Base-by-base conservation (phyloP, 2,888 invertebrate genomes). In the Slavum lentiscoides region DNA sequence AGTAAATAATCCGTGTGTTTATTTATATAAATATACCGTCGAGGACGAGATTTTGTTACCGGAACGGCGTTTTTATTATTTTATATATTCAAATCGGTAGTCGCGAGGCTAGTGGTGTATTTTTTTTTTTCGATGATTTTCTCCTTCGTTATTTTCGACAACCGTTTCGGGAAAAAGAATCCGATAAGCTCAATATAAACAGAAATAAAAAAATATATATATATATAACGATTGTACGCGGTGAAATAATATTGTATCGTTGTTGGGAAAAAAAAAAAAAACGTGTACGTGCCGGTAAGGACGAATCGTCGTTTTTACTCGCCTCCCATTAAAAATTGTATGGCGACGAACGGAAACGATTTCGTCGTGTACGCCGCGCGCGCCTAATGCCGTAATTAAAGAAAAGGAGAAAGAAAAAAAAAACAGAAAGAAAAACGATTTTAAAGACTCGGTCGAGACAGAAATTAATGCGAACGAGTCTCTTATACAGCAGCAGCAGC, bases 391-490 rank as follows among this genome's bases (percentile, higher is more conserved):
- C 39, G 17, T 74, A 74, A 64, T 74, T 74, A 55, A 53, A 74
- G 53, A 49, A 30, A 62, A 19, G 39, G 39, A 59, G 59, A 72
- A 61, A 59, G 53, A 49, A 23, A 64, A 58, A 70, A 74, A 37
- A 13, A n/a, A 21, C 39, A 72, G n/a, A 68, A 70, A 70, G 6
- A 70, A 58, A 59, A 59, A 39, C 70, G 39, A 13, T 21, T 72
- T 59, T 17, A 37, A 58, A 39, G 55, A 43, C 66, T 43, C 53
- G 74, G 75, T 58, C 67, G 58, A 75, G 23, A 75, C 67, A 23
- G 75, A 67, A 75, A 75, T 75, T 67, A 67, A 75, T 75, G 75
- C 23, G 67, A 67, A 75, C 39, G 58, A 43, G 75, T 75, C 75
- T 67, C 75, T 4, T 30, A n/a, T 30, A 30, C 30, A 30, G 30